A percentile compares a stretch with the other conserved stretches of the same genome.
These are phyloP conservation scores for Anneissia japonica DNA, from an alignment of 35 echinoderm and acorn worm species.

Conservation along the genomic window DNA sequence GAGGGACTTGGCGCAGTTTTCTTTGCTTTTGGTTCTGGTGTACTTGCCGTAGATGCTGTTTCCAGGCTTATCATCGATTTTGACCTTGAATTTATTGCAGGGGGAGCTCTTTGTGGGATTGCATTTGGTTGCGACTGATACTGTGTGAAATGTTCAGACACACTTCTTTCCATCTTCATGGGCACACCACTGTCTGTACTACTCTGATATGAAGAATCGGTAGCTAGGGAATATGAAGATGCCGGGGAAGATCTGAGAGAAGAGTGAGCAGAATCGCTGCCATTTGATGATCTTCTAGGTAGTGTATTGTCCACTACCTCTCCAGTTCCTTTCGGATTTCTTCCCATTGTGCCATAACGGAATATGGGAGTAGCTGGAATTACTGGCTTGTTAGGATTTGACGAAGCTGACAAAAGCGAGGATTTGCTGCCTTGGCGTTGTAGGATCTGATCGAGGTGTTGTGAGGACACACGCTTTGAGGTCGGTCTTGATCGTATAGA, in stretches of 20 bases:
- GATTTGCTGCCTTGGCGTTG: slow-evolving; percentile 32
- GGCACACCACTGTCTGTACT: slow-evolving; percentile 62
- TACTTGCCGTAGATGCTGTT: not conserved
- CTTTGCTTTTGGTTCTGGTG: not conserved
- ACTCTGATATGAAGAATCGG: slow-evolving; percentile 42
- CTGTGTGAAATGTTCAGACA: not conserved
- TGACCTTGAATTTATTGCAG: not conserved
- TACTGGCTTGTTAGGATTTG: not conserved
- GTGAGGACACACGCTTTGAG: slow-evolving; percentile 35
- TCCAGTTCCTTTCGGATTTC: not conserved
- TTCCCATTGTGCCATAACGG: not conserved
- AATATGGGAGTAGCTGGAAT: not conserved
- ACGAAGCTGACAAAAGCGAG: not conserved
- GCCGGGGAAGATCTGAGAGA: slow-evolving; percentile 61
- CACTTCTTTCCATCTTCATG: slow-evolving; percentile 36
- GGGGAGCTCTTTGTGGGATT: not conserved
- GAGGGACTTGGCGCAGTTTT: not conserved
- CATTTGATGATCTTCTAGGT: not conserved
- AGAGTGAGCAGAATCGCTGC: slow-evolving; percentile 59
- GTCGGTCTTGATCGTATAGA: slow-evolving; percentile 50
- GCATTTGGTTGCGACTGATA: not conserved
- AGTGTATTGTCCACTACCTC: not conserved
- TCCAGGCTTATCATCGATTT: not conserved
- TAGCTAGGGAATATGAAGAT: slow-evolving; percentile 55
- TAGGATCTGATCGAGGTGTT: slow-evolving; percentile 27